Percentiles rank a stretch among this genome's conserved stretches.
phyloP scores from a whole-genome alignment of 2,797 vertebrate species.

The Sebastes taczanowskii region DNA sequence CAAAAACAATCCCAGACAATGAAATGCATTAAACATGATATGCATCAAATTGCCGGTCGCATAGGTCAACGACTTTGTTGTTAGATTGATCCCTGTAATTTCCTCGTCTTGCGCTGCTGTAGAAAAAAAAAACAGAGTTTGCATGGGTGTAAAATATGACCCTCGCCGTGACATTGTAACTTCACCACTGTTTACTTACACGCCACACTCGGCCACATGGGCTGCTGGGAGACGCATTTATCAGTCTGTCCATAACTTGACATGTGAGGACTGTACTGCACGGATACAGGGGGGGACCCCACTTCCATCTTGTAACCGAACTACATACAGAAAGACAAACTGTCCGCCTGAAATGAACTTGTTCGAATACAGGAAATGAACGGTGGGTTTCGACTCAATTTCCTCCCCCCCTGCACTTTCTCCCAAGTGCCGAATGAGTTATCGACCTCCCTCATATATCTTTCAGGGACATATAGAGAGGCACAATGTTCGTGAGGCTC shows the following conservation, averaged over 20 bases:
- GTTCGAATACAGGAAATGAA: conserved; percentile 65
- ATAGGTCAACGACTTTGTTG: conserved; percentile 48
- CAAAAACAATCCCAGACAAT: conserved; percentile 52
- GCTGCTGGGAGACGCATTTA: conserved; percentile 56
- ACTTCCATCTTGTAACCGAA: conserved; percentile 8
- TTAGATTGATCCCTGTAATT: too few relatives aligned
- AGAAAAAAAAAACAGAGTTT: too few relatives aligned
- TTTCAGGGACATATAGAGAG: conserved; percentile 39
- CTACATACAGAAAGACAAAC: conserved; percentile 41
- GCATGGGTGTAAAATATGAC: conserved; percentile 58
- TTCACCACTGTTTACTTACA: conserved; percentile 33
- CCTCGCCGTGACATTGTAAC: conserved; percentile 40
- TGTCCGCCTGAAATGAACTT: conserved; percentile 53
- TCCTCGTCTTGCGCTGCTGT: too few relatives aligned
- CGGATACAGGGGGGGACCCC: not conserved
- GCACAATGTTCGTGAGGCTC: conserved; percentile 21
- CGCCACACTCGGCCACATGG: conserved; percentile 17
- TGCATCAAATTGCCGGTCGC: conserved; percentile 54
- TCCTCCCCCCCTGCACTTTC: conserved; percentile 18
- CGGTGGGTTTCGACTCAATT: conserved; percentile 24
- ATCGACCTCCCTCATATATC: conserved; percentile 55
- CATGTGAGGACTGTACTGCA: conserved; percentile 1
- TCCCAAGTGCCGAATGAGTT: conserved; percentile 70
- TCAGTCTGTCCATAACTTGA: conserved; percentile 43
- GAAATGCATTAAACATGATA: conserved; percentile 65